Base-by-base conservation (phyloP, 2,113 vertebrate species). In the Perca fluviatilis region DNA sequence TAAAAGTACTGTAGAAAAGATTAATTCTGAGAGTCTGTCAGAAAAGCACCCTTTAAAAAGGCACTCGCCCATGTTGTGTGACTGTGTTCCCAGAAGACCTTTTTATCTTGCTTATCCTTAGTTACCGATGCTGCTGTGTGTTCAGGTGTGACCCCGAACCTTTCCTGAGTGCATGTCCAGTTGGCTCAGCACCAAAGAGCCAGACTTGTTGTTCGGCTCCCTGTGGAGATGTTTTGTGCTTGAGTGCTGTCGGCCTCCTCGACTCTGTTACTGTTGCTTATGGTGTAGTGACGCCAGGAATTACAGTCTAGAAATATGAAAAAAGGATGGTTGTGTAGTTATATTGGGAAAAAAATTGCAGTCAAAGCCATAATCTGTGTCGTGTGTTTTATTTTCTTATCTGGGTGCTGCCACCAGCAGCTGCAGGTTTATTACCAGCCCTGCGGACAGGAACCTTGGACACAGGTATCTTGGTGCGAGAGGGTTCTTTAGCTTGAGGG, bases 381-480 rank as follows among this genome's bases (percentile, higher is more conserved):
- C n/a, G 23, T 75, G 10, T 88, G 65, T 13, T 89, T 92, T 56
- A 94, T 83, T 94, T 95, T 80, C 90, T 91, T 10, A 75, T 77
- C 33, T 91, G 92, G n/a, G 43, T 12, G 57, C 60, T 51, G 15
- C 95, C 89, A 86, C 92, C 3, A 65, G 88, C 80, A 80, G 94
- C 92, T 90, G 95, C 87, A 50, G 94, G 95, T 89, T 98, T 96
- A 88, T 91, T 97, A 88, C 95, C 97, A 82, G 93, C 95, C 84
- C 97, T 95, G 23, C 97, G 97, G 58, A 99, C 96, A 27, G 98
- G 96, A 53, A 99, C 97, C 93, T 98, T 99, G 75, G 98, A 98
- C 73, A 99, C 96, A 0, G 98, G 98, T 84, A 99, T 99, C 96
- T 98, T 99, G 76, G 98, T 98, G 94, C 97, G 97, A 85, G 95